Conservation (phyloP, 2,113 vertebrate species). For the Hystrix cristata region DNA sequence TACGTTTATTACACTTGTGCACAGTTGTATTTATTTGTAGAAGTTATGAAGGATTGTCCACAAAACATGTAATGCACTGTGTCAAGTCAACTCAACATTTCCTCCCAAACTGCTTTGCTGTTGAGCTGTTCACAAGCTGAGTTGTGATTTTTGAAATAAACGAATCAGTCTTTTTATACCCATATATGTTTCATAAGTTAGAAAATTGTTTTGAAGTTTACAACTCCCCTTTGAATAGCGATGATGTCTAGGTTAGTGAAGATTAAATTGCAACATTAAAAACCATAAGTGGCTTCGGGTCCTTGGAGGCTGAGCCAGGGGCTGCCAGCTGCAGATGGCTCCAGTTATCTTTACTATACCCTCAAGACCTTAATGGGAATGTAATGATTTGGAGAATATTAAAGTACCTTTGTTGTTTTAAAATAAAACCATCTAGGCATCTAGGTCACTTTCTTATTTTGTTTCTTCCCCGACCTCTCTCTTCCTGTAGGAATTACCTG, state of each 20-base stretch:
- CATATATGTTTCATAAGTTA: neutral
- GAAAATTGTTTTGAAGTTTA: conserved; percentile 72
- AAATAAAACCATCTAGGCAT: conserved; percentile 43
- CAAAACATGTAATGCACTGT: neutral
- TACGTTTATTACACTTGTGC: neutral
- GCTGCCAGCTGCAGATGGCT: conserved; percentile 25
- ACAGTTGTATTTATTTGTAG: neutral
- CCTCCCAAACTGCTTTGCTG: neutral
- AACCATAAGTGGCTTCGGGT: conserved; percentile 50
- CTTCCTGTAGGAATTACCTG: conserved; percentile 1
- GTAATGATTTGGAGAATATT: conserved; percentile 64
- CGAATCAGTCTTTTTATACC: conserved; percentile 37
- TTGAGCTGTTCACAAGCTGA: neutral
- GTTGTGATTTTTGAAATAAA: conserved; percentile 24
- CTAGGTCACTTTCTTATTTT: conserved; percentile 32
- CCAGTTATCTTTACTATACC: conserved; percentile 22
- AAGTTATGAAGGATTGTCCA: neutral
- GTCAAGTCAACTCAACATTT: neutral
- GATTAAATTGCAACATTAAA: conserved; percentile 69
- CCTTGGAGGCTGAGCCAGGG: conserved; percentile 18
- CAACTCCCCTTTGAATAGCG: conserved; percentile 65
- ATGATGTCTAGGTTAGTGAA: conserved; percentile 63
- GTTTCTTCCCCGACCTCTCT: neutral
- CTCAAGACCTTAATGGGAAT: conserved; percentile 50
- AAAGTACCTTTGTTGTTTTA: conserved; percentile 62